phyloP scores from a whole-genome alignment of 1,140 invertebrate species.

The Cyclargus thomasi region DNA sequence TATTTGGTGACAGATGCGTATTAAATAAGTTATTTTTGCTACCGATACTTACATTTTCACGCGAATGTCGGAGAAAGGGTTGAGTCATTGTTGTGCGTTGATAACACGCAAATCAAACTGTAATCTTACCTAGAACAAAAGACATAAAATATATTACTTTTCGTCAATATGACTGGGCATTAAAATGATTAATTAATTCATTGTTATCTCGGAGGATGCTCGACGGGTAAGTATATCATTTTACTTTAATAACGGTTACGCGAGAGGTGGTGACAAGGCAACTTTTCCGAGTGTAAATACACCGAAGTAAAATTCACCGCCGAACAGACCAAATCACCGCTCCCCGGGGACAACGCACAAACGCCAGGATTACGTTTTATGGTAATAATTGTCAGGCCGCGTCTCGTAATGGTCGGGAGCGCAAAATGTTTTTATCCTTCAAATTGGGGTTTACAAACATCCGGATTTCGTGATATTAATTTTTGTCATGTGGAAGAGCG shows the following conservation, averaged over 20 bases:
- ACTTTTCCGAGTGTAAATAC: slow-evolving; percentile 18
- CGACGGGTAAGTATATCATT: slow-evolving; percentile 9
- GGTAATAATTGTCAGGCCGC: slow-evolving; percentile 57
- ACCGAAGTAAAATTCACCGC: slow-evolving; percentile 10
- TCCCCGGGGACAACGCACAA: slow-evolving; percentile 47
- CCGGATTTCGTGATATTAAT: slow-evolving; percentile 5
- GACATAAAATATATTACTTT: background rate
- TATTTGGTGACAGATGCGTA: background rate
- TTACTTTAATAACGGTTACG: slow-evolving; percentile 11
- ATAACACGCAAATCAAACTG: background rate
- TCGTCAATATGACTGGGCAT: background rate
- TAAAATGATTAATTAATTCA: slow-evolving; percentile 11
- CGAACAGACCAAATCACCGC: slow-evolving; percentile 44
- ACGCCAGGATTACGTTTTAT: slow-evolving; percentile 60
- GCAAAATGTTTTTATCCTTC: slow-evolving; percentile 15
- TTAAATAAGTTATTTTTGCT: too few relatives aligned
- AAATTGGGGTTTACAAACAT: slow-evolving; percentile 14
- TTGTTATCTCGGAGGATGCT: slow-evolving; percentile 9
- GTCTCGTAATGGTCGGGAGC: slow-evolving; percentile 24
- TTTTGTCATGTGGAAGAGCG: background rate
- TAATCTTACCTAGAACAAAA: slow-evolving; percentile 12
- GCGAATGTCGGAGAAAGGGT: background rate
- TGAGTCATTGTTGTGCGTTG: background rate
- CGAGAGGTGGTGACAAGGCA: slow-evolving; percentile 6
- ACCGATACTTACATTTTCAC: background rate